A percentile compares a stretch with the other conserved stretches of the same genome.
phyloP scores from a whole-genome alignment of 1,140 invertebrate species.

The Octopus sinensis region DNA sequence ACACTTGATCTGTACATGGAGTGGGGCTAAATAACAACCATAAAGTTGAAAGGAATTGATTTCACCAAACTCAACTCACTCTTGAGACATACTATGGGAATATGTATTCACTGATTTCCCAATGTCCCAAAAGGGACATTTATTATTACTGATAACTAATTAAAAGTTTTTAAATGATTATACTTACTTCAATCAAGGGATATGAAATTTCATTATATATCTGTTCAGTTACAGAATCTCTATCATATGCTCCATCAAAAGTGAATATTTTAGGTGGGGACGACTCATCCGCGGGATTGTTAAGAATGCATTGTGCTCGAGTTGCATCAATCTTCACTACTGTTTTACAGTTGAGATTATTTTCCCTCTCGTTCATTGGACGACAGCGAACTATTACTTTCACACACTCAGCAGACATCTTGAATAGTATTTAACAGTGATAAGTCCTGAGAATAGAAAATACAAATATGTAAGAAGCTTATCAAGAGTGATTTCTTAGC shows the following conservation, averaged over 20 bases:
- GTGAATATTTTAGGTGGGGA: conserved; percentile 72
- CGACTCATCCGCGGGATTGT: conserved; percentile 63
- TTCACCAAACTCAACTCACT: too few species aligned
- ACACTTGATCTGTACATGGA: too few species aligned
- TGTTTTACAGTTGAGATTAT: conserved; percentile 70
- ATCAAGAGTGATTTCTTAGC: too few species aligned
- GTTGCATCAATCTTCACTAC: conserved; percentile 71
- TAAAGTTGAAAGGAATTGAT: too few species aligned
- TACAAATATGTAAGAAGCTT: too few species aligned
- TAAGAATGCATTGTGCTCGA: conserved; percentile 63
- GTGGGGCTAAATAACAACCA: too few species aligned
- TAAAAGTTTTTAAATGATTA: conserved; percentile 5
- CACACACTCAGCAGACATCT: conserved; percentile 69
- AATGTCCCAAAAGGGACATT: too few species aligned
- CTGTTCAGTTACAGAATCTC: conserved; percentile 66
- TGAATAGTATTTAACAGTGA: too few species aligned
- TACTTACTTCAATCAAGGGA: conserved; percentile 68
- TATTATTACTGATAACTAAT: not conserved
- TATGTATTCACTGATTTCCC: too few species aligned
- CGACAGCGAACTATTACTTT: conserved; percentile 89
- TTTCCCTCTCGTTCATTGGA: conserved; percentile 79
- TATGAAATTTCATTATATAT: conserved; percentile 71
- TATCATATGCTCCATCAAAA: conserved; percentile 70
- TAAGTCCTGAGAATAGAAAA: too few species aligned
- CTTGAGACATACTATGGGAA: too few species aligned